A percentile compares a stretch with the other conserved stretches of the same genome.
Conservation (phyloP, 2,113 vertebrate genomes). For the Tangachromis dhanisi region DNA sequence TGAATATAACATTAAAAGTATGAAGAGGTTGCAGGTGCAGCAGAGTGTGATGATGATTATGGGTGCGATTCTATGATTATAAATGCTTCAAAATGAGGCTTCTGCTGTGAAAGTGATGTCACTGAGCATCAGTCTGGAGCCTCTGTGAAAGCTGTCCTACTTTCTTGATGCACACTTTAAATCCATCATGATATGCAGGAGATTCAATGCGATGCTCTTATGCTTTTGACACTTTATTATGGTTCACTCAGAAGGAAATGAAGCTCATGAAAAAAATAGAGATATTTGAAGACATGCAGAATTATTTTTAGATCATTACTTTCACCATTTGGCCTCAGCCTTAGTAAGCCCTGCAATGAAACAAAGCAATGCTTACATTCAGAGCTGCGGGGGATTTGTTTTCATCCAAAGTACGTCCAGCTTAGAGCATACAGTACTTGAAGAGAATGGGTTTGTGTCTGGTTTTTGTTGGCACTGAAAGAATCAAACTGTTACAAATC, state of each 20-base stretch:
- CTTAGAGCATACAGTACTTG: neutral
- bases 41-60: neutral
- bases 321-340: neutral
- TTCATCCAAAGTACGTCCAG: neutral
- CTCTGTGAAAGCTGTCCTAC: neutral
- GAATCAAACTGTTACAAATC: neutral
- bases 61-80: neutral
- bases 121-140: neutral
- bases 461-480: neutral
- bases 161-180: neutral
- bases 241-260: neutral
- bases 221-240: neutral
- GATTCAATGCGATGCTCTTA: neutral
- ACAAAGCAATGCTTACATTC: neutral
- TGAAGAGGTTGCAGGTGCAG: neutral
- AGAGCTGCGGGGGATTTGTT: neutral
- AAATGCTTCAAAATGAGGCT: neutral
- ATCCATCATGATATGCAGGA: neutral
- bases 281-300: neutral
- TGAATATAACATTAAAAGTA: neutral
- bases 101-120: neutral
- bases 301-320: neutral
- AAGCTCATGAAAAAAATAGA: neutral
- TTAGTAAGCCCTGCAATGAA: neutral
- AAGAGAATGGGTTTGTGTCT: neutral